Evolutionary conservation across 2,113 vertebrate genomes (phyloP), one percentile per base, ranked within the genome.

Genomic region (Gymnarchus niloticus): DNA sequence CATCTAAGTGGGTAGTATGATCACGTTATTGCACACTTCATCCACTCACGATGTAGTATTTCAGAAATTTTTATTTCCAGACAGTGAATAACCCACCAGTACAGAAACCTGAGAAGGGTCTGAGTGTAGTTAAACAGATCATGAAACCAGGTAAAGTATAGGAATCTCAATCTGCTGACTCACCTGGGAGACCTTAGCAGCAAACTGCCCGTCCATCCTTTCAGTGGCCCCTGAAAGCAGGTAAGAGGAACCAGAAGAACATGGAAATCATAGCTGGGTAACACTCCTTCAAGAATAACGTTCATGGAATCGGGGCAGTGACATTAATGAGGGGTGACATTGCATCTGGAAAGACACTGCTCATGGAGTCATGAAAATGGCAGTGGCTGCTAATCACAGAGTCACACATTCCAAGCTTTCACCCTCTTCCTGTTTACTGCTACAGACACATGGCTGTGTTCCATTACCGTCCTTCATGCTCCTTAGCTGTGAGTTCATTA

Each of bases 341-440:
- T 59, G 51, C 2, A 69, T 9, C 48, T 73, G 46, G 48, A 52
- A 33, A 28, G 48, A 73, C n/a, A 73, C 52, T 17, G 10, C 48
- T 73, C 48, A 6, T 73, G 28, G 23, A 4, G 61, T 6, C 17
- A 19, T 54, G 51, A 28, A 54, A 76, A 84, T 83, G 54, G 61
- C 19, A 9, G 19, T 1, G 48, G 48, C 61, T 52, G 28, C 48
- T 61, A 76, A 46, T 37, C 17, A 56, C n/a, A 23, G 33, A 56
- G 10, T 46, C 23, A 54, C 83, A 37, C 46, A n/a, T 5, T 19
- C 61, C 54, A 48, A 84, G 25, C 49, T 54, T 51, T 76, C 28
- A 49, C 14, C 56, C 3, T 21, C 48, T 61, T 84, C 83, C 59
- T 73, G 83, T 84, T 84, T 84, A 73, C 59, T 33, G 46, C 17